Evolutionary conservation across 2,797 vertebrate species (phyloP).

Genomic region (Schizopygopsis pylzovi): DNA sequence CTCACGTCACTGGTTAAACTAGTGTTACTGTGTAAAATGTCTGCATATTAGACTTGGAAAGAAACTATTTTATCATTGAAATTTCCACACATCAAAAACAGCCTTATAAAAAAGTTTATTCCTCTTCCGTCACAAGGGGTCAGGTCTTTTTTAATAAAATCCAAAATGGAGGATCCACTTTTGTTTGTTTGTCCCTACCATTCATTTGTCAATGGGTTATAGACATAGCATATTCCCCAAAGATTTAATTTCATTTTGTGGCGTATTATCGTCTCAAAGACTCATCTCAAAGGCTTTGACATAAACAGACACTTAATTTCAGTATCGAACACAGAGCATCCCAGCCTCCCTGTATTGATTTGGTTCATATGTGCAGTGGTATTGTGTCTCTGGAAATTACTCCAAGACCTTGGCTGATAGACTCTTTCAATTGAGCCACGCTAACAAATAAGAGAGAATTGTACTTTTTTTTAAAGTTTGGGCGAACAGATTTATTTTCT

Average conservation of each 20-base stretch:
- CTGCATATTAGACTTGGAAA: background rate
- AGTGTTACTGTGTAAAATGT: background rate
- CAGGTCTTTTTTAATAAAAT: background rate
- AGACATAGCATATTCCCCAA: background rate
- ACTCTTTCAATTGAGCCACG: background rate
- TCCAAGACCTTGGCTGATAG: slow-evolving; percentile 19
- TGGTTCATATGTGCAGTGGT: slow-evolving; percentile 44
- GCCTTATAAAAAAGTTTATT: background rate
- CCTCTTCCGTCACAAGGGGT: background rate
- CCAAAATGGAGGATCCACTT: background rate
- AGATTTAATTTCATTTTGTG: slow-evolving; percentile 24
- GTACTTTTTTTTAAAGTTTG: background rate
- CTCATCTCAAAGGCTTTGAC: slow-evolving; percentile 25
- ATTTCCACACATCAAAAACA: background rate
- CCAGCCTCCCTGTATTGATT: slow-evolving; percentile 50
- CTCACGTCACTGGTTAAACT: background rate
- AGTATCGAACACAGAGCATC: slow-evolving; percentile 42
- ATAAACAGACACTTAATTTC: slow-evolving; percentile 50
- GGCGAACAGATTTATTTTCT: no score
- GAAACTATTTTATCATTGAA: background rate
- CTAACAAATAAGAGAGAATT: slow-evolving; percentile 4
- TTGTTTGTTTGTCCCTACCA: background rate
- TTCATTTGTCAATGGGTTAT: slow-evolving; percentile 1
- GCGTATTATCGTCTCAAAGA: slow-evolving; percentile 26
- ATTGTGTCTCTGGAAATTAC: slow-evolving; percentile 53